Evolutionary conservation across 2,888 invertebrate species (phyloP), one percentile per base, ranked within the genome.

Genomic region (Ganaspis brasiliensis): DNA sequence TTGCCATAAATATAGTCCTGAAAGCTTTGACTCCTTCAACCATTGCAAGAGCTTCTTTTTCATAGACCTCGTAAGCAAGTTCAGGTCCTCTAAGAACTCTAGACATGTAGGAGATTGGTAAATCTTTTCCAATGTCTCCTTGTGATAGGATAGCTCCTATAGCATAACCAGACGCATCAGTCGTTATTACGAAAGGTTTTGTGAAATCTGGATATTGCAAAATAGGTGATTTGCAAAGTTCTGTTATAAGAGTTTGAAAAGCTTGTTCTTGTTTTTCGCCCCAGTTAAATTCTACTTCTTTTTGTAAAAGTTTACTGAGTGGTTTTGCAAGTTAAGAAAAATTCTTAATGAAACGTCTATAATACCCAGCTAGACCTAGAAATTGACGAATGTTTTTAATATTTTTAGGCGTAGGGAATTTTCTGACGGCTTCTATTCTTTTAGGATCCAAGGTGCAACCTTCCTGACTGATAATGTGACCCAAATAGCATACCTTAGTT

Each of bases 251-350:
- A 2, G n/a, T 55, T 67, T 78, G 67, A 37, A 75, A 31, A 31
- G 31, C 31, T 4, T 31, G 2, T 6, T 31, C 31, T 45, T 81
- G 77, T 6, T 72, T 37, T 1, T 16, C 40, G 0, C 21, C 73
- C 85, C 85, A 83, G 35, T 79, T 12, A 77, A 84, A 86, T 21
- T 40, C 52, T 40, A 21, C 72, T 49, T 84, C 75, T 63, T 83
- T 79, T 61, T 80, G 80, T 37, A 84, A 56, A 8, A 85, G 76
- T 40, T 76, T 56, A n/a, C 85, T 86, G 72, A 31, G 31, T 4
- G 31, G 31, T 31, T 31, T 31, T 4, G 31, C 31, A 2, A 31
- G 6, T 31, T 2, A 89, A 55, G 1, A 86, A 87, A 77, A 80
- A 79, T 0, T 86, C 78, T 12, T 85, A 77, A 40, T 74, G 31